phyloP scores from a whole-genome alignment of 1,140 invertebrate genomes.

The Aporrectodea caliginosa region DNA sequence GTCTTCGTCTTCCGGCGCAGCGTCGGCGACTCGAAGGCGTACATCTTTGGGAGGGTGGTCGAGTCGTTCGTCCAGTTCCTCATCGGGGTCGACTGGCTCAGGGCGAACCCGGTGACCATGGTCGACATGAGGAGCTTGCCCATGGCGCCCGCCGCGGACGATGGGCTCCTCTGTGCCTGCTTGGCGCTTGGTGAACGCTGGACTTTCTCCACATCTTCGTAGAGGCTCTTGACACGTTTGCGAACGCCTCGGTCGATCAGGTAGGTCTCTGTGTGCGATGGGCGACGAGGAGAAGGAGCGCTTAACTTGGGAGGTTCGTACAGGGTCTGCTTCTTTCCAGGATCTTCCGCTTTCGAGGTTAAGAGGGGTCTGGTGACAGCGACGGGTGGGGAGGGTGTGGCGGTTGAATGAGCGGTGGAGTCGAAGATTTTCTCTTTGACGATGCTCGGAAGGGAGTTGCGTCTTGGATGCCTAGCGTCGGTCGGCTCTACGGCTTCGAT shows the following conservation, averaged over 20 bases:
- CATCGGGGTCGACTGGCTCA: neutral
- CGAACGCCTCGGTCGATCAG: constrained; percentile 56
- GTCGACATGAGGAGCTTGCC: neutral
- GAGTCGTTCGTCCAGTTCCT: neutral
- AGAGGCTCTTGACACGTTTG: constrained; percentile 45
- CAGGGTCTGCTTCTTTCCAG: no score
- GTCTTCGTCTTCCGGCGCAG: constrained; percentile 39
- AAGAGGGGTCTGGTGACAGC: no score
- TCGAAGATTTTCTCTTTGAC: constrained; percentile 25
- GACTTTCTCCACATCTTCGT: neutral
- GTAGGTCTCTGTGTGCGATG: constrained; percentile 42
- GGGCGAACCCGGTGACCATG: neutral
- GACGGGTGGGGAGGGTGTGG: no score
- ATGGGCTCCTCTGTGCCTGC: neutral
- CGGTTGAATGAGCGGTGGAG: neutral
- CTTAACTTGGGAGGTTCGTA: neutral
- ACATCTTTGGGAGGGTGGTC: neutral
- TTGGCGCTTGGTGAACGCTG: neutral
- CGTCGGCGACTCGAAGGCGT: constrained; percentile 17
- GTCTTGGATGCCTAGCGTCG: constrained; percentile 27
- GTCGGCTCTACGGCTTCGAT: neutral
- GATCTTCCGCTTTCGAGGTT: no score
- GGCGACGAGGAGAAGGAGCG: neutral
- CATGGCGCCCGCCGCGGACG: neutral
- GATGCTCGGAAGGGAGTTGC: constrained; percentile 47